Conservation (phyloP, 2,888 invertebrate species). For the Drosophila silvestris region DNA sequence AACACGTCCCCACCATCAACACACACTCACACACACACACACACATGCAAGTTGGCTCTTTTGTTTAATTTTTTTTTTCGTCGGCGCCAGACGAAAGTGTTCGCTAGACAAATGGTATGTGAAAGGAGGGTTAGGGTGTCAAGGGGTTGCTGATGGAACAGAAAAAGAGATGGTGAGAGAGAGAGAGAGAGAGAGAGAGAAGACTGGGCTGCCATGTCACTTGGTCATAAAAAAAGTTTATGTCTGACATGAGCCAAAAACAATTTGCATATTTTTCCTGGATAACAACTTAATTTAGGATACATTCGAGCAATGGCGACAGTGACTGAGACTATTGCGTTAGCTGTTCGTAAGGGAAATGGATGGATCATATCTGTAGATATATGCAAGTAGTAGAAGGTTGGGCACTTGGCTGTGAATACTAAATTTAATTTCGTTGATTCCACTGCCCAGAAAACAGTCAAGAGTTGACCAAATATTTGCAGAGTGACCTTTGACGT, state of each 20-base stretch:
- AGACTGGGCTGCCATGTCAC: constrained; percentile 82
- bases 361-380: constrained; percentile 5
- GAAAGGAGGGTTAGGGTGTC: not conserved
- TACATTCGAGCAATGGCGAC: constrained; percentile 27
- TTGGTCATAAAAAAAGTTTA: constrained; percentile 83
- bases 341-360: constrained; percentile 13
- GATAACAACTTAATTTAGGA: constrained; percentile 83
- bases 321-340: constrained; percentile 30
- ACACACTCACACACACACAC: constrained; percentile 22
- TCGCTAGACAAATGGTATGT: constrained; percentile 67
- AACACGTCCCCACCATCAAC: constrained; percentile 43
- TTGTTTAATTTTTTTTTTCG: constrained; percentile 41
- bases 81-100: constrained; percentile 71
- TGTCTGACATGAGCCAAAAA: constrained; percentile 84
- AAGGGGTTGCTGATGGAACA: constrained; percentile 15
- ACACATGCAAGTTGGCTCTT: constrained; percentile 19
- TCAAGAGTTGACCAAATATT: constrained; percentile 47
- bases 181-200: constrained; percentile 1
- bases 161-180: not conserved
- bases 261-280: constrained; percentile 84
- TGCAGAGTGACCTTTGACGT: constrained; percentile 42
- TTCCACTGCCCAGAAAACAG: constrained; percentile 3
- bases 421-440: constrained; percentile 38
- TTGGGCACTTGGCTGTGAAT: constrained; percentile 3
- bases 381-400: not conserved